Conservation (phyloP, 1,140 invertebrate species). For the Myzus persicae region DNA sequence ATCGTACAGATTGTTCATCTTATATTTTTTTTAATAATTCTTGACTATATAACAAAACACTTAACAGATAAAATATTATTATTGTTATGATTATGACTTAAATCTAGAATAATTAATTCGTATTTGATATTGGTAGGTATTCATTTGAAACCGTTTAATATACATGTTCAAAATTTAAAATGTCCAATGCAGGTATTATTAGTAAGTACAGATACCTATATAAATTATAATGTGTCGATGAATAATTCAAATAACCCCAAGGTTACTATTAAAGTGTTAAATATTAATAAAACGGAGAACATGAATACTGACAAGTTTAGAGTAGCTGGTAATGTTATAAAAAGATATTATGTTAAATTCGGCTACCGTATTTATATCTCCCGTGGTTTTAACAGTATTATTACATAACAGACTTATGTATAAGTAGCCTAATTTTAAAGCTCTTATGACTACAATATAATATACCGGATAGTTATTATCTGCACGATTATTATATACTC, state of each 20-base stretch:
- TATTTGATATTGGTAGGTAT: neutral
- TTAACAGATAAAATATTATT: neutral
- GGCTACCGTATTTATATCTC: slow-evolving; percentile 2
- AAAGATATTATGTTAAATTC: slow-evolving; percentile 1
- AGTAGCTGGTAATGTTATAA: neutral
- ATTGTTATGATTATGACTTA: neutral
- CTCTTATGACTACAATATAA: neutral
- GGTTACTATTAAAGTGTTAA: slow-evolving; percentile 15
- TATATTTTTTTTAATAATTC: neutral
- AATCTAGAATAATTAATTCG: slow-evolving; percentile 21
- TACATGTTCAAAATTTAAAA: neutral
- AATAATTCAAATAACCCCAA: slow-evolving; percentile 45
- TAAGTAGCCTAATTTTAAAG: neutral
- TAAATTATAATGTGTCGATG: neutral
- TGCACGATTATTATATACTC: neutral
- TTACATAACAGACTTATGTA: neutral
- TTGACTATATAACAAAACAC: neutral
- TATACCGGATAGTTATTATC: neutral
- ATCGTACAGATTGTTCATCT: too few relatives aligned
- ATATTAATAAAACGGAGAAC: slow-evolving; percentile 23
- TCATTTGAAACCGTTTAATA: neutral
- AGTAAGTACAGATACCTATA: neutral
- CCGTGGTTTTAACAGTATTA: neutral
- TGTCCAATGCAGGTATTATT: neutral
- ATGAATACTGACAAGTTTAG: neutral